Evolutionary conservation across 2,113 vertebrate genomes (phyloP).

Genomic region (Rallus limicola): DNA sequence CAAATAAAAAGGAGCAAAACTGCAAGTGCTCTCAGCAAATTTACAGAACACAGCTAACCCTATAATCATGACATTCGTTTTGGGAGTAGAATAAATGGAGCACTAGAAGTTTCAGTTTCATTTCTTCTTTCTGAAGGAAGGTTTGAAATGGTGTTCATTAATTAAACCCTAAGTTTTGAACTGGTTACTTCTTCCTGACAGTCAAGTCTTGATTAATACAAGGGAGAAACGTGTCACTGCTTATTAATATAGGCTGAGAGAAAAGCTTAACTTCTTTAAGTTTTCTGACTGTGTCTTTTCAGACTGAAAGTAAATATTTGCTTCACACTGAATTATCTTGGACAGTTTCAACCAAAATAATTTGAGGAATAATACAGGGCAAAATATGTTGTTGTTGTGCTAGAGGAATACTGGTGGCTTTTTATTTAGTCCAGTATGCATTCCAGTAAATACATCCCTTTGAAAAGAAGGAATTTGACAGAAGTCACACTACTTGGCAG

Average conservation of each 20-base stretch:
- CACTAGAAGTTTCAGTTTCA: not conserved
- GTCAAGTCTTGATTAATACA: not conserved
- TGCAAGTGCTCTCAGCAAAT: not conserved
- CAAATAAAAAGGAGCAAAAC: not conserved
- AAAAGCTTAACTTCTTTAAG: not conserved
- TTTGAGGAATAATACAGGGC: not conserved
- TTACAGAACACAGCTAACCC: not conserved
- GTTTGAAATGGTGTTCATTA: not conserved
- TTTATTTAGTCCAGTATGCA: not conserved
- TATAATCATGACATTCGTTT: not conserved
- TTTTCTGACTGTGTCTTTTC: not conserved
- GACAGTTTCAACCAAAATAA: not conserved
- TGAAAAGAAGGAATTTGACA: not conserved
- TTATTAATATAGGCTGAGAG: not conserved
- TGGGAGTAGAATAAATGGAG: not conserved
- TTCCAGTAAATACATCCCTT: not conserved
- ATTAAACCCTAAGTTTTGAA: not conserved
- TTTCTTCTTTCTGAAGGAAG: not conserved
- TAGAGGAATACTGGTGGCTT: not conserved
- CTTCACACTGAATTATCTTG: not conserved
- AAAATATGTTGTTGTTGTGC: not conserved
- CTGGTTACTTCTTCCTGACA: not conserved
- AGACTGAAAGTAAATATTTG: not conserved
- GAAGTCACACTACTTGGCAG: not conserved
- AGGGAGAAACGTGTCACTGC: not conserved